Conservation (phyloP, 2,113 vertebrate species). For the Microtus pennsylvanicus region DNA sequence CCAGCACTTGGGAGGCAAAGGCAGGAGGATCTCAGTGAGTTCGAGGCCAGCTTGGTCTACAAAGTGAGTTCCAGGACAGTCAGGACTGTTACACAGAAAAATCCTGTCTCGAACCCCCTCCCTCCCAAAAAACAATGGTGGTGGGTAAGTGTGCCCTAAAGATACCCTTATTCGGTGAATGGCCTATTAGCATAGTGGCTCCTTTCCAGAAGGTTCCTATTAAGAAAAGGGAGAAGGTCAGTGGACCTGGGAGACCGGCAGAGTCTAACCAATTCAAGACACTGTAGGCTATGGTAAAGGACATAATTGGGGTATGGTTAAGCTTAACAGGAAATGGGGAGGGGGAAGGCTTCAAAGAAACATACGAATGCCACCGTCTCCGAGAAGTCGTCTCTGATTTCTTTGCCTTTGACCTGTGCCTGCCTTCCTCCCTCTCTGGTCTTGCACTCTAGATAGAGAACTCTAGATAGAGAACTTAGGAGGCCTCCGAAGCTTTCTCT, state of each 20-base stretch:
- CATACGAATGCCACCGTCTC: not conserved
- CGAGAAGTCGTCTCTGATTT: slow-evolving; percentile 59
- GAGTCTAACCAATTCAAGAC: not conserved
- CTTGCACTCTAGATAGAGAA: not conserved
- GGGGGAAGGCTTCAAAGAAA: not conserved
- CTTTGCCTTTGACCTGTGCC: not conserved
- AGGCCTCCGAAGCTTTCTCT: not conserved
- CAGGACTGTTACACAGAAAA: too few relatives aligned
- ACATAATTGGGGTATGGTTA: not conserved
- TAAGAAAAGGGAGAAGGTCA: not conserved
- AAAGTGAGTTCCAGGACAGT: too few relatives aligned
- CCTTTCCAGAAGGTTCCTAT: not conserved
- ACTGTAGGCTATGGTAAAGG: not conserved
- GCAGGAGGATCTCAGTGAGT: too few relatives aligned
- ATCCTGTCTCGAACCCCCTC: too few relatives aligned
- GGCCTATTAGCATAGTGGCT: not conserved
- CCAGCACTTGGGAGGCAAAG: too few relatives aligned
- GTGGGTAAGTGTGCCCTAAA: not conserved
- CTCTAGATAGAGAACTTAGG: not conserved
- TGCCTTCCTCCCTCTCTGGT: not conserved
- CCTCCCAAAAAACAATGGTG: too few relatives aligned
- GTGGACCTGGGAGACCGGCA: not conserved
- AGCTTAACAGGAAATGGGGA: not conserved
- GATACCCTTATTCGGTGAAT: not conserved
- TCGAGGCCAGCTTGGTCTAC: too few relatives aligned